These are phyloP conservation scores for Lobophora halterata DNA, from an alignment of 2,888 invertebrate genomes.

Conservation along the genomic window DNA sequence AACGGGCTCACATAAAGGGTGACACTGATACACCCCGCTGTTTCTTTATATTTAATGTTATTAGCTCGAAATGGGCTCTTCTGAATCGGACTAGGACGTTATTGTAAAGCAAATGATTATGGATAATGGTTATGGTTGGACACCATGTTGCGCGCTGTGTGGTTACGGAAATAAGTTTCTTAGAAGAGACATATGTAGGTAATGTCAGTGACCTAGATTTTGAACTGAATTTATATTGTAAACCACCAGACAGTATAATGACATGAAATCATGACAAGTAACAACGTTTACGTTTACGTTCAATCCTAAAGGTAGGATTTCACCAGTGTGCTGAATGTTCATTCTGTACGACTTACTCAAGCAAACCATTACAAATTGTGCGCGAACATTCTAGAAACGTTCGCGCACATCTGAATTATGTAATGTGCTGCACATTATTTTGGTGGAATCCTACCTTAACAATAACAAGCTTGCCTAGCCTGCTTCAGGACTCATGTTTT, in stretches of 20 bases:
- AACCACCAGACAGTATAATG: not conserved
- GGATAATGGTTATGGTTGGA: conserved; percentile 72
- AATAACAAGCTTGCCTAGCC: no score
- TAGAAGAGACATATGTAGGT: conserved; percentile 39
- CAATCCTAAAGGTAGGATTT: no score
- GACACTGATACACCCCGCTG: conserved; percentile 73
- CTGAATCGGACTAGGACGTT: conserved; percentile 63
- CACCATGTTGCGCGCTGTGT: conserved; percentile 71
- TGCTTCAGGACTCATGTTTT: no score
- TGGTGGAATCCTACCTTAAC: no score
- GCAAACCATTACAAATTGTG: no score
- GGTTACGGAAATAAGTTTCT: conserved; percentile 33
- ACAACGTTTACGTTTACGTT: no score
- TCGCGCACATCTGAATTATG: no score
- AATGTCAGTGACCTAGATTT: not conserved
- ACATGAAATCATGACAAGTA: no score
- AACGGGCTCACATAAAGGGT: conserved; percentile 64
- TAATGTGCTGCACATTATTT: no score
- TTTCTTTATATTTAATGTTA: conserved; percentile 74
- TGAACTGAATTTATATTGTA: not conserved
- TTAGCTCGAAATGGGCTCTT: conserved; percentile 64
- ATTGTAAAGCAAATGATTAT: conserved; percentile 76
- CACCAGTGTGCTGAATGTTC: no score
- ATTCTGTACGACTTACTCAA: no score
- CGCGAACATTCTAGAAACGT: no score